Evolutionary conservation across 2,797 vertebrate species (phyloP).

Genomic region (Hemibagrus guttatus): DNA sequence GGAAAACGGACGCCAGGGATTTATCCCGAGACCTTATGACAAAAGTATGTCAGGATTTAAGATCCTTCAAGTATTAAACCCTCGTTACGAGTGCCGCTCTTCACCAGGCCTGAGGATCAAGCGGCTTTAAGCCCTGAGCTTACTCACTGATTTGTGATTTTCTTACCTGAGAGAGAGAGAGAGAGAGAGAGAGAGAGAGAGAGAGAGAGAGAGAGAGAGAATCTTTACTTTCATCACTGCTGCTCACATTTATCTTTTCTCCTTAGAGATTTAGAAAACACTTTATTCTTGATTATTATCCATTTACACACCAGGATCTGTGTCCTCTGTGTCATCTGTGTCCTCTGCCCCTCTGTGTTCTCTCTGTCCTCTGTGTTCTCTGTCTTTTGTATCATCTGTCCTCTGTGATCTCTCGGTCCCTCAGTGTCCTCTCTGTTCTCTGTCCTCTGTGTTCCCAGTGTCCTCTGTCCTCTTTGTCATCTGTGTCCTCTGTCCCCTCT

Average conservation of each 20-base stretch:
- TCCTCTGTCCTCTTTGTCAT: no score
- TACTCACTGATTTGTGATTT: constrained; percentile 32
- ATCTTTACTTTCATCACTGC: not conserved
- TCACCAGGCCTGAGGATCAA: constrained; percentile 25
- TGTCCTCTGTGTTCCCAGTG: no score
- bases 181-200: no score
- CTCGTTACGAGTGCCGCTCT: constrained; percentile 51
- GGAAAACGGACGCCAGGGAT: constrained; percentile 52
- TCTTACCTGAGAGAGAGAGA: constrained; percentile 20
- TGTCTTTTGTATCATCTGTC: no score
- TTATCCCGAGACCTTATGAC: constrained; percentile 47
- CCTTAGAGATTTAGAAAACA: not conserved
- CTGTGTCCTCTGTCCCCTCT: no score
- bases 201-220: not conserved
- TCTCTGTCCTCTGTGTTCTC: no score
- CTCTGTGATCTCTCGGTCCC: no score
- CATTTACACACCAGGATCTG: not conserved
- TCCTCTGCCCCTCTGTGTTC: no score
- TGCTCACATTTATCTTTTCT: not conserved
- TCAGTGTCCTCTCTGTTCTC: no score
- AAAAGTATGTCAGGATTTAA: constrained; percentile 40
- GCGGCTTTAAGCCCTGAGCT: constrained; percentile 37
- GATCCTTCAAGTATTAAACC: constrained; percentile 44
- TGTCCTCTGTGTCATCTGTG: not conserved
- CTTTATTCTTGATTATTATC: not conserved